These are phyloP conservation scores for Champsocephalus gunnari DNA, from an alignment of 2,797 vertebrate species.

Conservation along the genomic window DNA sequence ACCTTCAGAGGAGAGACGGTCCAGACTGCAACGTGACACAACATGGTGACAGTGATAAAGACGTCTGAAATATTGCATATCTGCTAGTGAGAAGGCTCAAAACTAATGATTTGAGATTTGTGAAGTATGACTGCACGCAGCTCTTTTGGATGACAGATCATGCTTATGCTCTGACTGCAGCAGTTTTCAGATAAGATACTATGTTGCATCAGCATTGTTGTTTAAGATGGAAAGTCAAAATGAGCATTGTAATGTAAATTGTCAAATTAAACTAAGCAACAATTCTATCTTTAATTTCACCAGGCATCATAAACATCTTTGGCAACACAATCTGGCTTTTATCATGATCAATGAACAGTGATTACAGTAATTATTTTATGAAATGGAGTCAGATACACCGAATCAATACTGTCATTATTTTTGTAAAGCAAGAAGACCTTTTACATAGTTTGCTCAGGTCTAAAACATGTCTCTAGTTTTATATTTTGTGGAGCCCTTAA, in stretches of 20 bases:
- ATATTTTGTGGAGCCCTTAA: background rate
- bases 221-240: constrained; percentile 1
- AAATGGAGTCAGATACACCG: background rate
- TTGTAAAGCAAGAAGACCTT: background rate
- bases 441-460: background rate
- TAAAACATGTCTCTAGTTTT: background rate
- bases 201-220: background rate
- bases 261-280: background rate
- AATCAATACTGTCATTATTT: background rate
- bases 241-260: background rate
- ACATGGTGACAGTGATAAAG: constrained; percentile 10
- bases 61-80: constrained; percentile 15
- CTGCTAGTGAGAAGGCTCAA: background rate
- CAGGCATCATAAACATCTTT: background rate
- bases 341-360: background rate
- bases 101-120: constrained; percentile 25
- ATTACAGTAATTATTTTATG: background rate
- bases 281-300: constrained; percentile 1
- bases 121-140: constrained; percentile 36
- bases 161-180: constrained; percentile 23
- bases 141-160: constrained; percentile 12
- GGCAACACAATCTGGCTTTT: background rate
- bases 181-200: constrained; percentile 2
- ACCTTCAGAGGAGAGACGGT: constrained; percentile 46
- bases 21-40: constrained; percentile 53